Evolutionary conservation across 1,140 invertebrate genomes (phyloP).

Genomic region (Mya arenaria): DNA sequence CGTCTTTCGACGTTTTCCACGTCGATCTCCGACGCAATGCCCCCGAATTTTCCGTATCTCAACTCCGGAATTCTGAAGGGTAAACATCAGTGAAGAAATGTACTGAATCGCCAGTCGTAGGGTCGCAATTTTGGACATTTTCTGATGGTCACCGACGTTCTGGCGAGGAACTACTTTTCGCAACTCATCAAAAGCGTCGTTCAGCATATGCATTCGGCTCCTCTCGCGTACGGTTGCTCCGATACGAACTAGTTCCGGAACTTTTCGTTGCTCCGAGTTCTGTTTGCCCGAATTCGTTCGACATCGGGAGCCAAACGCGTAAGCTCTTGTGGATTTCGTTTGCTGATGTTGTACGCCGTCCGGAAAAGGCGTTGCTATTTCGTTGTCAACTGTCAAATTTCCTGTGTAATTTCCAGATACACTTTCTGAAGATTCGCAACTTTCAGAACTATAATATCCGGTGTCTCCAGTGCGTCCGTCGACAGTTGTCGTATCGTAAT

Average conservation of each 20-base stretch:
- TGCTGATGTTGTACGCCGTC: too few relatives aligned
- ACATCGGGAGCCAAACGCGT: too few relatives aligned
- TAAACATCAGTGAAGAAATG: conserved; percentile 78
- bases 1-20: conserved; percentile 64
- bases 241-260: conserved; percentile 62
- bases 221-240: conserved; percentile 79
- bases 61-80: conserved; percentile 76
- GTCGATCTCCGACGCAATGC: conserved; percentile 62
- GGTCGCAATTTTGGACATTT: conserved; percentile 81
- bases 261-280: too few relatives aligned
- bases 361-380: too few relatives aligned
- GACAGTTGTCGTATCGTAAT: too few relatives aligned
- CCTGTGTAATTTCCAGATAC: too few relatives aligned
- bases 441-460: not conserved
- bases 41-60: conserved; percentile 72
- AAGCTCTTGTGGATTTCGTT: too few relatives aligned
- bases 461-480: not conserved
- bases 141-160: conserved; percentile 80
- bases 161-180: conserved; percentile 80
- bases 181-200: conserved; percentile 81
- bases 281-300: too few relatives aligned
- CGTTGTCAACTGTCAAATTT: too few relatives aligned
- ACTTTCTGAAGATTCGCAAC: not conserved
- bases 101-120: conserved; percentile 81
- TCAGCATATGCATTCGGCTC: conserved; percentile 81